Conservation (phyloP, 2,888 invertebrate species). For the Rosalia funebris region DNA sequence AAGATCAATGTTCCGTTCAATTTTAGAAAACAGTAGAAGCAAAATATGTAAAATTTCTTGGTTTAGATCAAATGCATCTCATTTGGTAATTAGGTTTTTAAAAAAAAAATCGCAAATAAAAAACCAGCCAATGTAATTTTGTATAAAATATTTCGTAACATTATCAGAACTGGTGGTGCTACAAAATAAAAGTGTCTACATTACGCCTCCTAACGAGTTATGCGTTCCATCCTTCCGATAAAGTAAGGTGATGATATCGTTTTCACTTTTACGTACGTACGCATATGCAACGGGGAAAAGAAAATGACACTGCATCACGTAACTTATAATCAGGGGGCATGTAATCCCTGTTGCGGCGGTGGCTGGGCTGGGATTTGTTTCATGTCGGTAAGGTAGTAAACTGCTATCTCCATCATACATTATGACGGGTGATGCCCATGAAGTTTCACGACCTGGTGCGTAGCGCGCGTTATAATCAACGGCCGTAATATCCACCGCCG, state of each 20-base stretch:
- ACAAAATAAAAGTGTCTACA: background rate
- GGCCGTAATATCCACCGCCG: conserved; percentile 28
- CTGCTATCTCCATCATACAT: conserved; percentile 50
- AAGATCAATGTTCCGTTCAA: no score
- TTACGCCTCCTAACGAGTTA: background rate
- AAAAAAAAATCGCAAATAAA: no score
- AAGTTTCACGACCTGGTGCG: conserved; percentile 41
- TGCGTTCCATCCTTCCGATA: background rate
- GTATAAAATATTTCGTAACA: no score
- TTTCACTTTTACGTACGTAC: background rate
- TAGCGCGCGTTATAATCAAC: conserved; percentile 38
- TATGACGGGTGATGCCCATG: conserved; percentile 41
- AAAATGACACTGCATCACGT: conserved; percentile 46
- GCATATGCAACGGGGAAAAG: conserved; percentile 21
- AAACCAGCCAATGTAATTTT: no score
- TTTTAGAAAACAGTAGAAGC: no score
- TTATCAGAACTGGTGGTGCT: no score
- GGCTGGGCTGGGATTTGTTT: conserved; percentile 43
- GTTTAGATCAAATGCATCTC: no score
- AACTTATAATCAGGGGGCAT: conserved; percentile 50
- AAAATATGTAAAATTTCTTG: no score
- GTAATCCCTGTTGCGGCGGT: conserved; percentile 39
- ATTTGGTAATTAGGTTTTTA: no score
- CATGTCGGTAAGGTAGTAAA: conserved; percentile 53
- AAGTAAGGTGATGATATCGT: background rate